Base-by-base conservation (phyloP, 2,888 invertebrate species). In the Cetonia aurata region DNA sequence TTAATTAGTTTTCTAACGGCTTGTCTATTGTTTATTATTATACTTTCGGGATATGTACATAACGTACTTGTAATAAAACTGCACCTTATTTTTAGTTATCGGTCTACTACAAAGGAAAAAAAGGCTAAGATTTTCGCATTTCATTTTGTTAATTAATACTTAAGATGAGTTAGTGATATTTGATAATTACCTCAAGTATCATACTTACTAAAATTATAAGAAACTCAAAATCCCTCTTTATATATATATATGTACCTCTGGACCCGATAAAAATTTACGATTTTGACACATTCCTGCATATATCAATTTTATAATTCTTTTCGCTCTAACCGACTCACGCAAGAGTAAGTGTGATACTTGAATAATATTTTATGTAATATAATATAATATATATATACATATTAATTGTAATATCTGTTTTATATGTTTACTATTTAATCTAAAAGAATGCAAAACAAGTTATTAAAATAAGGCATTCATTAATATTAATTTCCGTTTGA, bases 321-420 rank as follows among this genome's bases (percentile, higher is more conserved):
- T 4, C 4, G 1, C 25, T 25, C 3, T 3, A 3, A 25, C 25
- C 25, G 25, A 25, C 25, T 25, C 25, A 3, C 1, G 4, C 25
- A n/a, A n/a, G 25, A 6, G 59, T 42, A 59, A 42, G 6, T 59
- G 25, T 42, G 42, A 44, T 59, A 19, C 59, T 59, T 59, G 57
- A 17, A 59, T n/a, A 31, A 13, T 15, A 15, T 46, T 41, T 25
- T 48, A 60, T 60, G 60, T 60, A 60, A 57, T 57, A 25, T 25
- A 25, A 25, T 25, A 25, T 25, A n/a, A 25, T 25, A 57, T 57
- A 53, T 9, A 10, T 31, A 60, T 60, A 33, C n/a, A 33, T 60
- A 46, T 60, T 60, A 60, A 60, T 60, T 60, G 46, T 60, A 60
- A 60, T 60, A n/a, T 31, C n/a, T 56, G 48, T 48, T 60, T 60